A percentile compares a stretch with the other conserved stretches of the same genome.
Conservation (phyloP, 2,113 vertebrate genomes). For the Collichthys lucidus region DNA sequence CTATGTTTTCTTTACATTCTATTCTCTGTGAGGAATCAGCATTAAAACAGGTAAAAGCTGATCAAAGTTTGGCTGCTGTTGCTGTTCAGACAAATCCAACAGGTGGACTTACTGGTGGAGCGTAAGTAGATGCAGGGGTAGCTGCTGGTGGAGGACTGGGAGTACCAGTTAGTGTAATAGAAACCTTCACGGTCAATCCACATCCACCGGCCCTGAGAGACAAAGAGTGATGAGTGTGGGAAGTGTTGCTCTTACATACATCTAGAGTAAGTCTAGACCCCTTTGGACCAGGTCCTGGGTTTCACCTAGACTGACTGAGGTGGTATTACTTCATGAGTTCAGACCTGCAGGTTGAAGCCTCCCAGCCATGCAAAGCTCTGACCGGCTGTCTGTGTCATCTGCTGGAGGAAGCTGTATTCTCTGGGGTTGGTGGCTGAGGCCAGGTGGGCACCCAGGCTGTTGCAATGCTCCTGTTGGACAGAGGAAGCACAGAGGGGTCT, state of each 20-base stretch:
- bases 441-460: no score
- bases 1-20: no score
- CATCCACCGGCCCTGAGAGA: background rate
- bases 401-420: conserved; percentile 35
- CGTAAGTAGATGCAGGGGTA: background rate
- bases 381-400: background rate
- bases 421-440: no score
- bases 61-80: background rate
- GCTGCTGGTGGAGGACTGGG: background rate
- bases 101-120: conserved; percentile 2
- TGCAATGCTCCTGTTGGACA: no score
- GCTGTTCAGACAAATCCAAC: background rate
- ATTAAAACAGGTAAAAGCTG: background rate
- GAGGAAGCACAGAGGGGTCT: background rate
- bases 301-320: background rate
- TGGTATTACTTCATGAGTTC: background rate
- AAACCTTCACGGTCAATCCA: conserved; percentile 22
- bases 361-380: conserved; percentile 6
- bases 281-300: background rate
- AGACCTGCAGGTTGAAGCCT: conserved; percentile 47
- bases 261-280: background rate
- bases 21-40: background rate
- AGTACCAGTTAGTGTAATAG: conserved; percentile 17
- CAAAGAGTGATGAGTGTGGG: conserved; percentile 4
- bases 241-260: background rate